Evolutionary conservation across 1,140 invertebrate species (phyloP), one percentile per base, ranked within the genome.

Genomic region (Archegozetes longisetosus): DNA sequence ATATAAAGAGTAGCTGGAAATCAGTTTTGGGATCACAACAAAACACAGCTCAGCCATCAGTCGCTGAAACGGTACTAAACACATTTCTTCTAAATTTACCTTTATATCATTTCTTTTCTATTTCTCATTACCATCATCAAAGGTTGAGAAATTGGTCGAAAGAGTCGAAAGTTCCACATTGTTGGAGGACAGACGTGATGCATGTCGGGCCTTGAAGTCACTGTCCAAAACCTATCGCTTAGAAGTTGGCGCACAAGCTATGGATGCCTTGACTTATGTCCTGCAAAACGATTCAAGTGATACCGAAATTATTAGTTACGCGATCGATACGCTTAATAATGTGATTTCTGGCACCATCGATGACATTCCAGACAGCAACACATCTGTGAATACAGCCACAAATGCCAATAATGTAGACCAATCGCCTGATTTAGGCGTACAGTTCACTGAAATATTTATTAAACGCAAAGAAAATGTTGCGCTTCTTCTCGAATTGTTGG

Each of bases 391-490:
- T n/a, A n/a, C n/a, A n/a, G 50, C 2, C 20, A 1, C 13, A 17
- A 6, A 17, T 29, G 2, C 3, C 17, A 2, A 47, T 13, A 27
- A 27, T n/a, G 40, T 12, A 49, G 17, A 20, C 24, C 28, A 1
- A 50, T 40, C 23, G 3, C 12, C 17, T 2, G 75, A 79, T 61
- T 70, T 85, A 53, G 93, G 94, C 12, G 86, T 88, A 69, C 89
- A 96, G 70, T 98, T 99, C 69, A 95, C 95, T 3, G 95, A 98
- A 77, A 96, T 98, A 77, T 95, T 97, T 69, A 85, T 96, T 6
- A 97, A 98, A 73, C 83, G 86, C 65, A 74, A 80, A 17, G 86
- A 92, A 61, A 92, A 91, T 73, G 82, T 98, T 20, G 78, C 81
- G 52, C 70, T 91, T 13, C 75, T 98, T 2, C 73, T 99, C 61